phyloP scores from a whole-genome alignment of 2,113 vertebrate genomes.

The Thalassarche chlororhynchos region DNA sequence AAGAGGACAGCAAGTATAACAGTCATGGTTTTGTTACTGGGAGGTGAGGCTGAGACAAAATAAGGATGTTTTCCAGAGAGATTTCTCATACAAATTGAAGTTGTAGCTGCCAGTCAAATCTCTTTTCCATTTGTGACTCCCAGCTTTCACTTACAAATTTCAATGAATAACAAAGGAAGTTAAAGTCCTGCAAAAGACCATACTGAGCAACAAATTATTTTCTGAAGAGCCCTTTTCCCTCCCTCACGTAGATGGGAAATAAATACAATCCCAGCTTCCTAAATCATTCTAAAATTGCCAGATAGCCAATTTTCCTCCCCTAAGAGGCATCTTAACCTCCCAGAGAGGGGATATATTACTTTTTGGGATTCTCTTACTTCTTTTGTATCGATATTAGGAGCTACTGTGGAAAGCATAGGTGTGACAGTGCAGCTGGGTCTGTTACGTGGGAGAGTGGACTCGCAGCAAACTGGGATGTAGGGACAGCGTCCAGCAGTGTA shows the following conservation, averaged over 20 bases:
- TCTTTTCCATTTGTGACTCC: background rate
- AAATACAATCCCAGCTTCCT: background rate
- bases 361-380: background rate
- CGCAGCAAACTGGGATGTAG: background rate
- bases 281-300: background rate
- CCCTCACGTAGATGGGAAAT: background rate
- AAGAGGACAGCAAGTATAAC: background rate
- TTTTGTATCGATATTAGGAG: background rate
- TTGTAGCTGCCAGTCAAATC: slow-evolving; percentile 26
- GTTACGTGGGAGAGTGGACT: background rate
- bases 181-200: background rate
- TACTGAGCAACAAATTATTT: background rate
- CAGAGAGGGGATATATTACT: background rate
- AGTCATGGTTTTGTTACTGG: background rate
- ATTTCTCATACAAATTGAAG: slow-evolving; percentile 21
- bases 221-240: background rate
- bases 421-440: background rate
- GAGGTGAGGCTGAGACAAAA: background rate
- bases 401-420: background rate
- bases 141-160: slow-evolving; percentile 12
- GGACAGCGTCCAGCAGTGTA: background rate
- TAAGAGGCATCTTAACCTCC: background rate
- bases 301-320: background rate
- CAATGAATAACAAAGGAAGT: slow-evolving; percentile 15
- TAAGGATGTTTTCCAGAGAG: slow-evolving; percentile 12